Evolutionary conservation across 2,888 invertebrate species (phyloP).

Genomic region (Abscondita cerata): DNA sequence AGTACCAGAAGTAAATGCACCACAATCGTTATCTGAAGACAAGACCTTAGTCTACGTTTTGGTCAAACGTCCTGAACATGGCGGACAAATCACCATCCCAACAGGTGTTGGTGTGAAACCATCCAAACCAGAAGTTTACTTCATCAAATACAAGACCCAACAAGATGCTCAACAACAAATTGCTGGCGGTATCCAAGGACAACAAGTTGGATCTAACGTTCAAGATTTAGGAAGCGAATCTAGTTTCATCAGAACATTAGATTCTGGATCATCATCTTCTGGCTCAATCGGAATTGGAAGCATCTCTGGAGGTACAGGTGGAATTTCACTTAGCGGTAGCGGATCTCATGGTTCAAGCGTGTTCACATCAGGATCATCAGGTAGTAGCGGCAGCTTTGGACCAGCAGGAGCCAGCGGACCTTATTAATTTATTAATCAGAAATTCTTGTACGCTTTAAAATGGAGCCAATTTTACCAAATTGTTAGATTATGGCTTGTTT

Average conservation of each 20-base stretch:
- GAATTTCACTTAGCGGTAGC: neutral
- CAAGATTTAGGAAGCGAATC: conserved; percentile 12
- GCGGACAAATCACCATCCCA: conserved; percentile 78
- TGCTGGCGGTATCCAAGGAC: conserved; percentile 22
- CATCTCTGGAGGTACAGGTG: too few species aligned
- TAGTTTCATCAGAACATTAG: conserved; percentile 15
- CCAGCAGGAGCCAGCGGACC: conserved; percentile 16
- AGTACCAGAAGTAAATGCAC: conserved; percentile 46
- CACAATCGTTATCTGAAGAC: conserved; percentile 47
- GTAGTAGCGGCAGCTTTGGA: conserved; percentile 1
- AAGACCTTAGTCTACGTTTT: conserved; percentile 56
- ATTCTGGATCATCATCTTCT: neutral
- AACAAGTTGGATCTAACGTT: conserved; percentile 21
- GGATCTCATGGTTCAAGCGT: neutral
- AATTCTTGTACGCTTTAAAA: too few species aligned
- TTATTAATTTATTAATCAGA: neutral
- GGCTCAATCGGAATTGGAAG: neutral
- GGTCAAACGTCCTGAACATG: conserved; percentile 72
- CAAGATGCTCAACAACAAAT: conserved; percentile 43
- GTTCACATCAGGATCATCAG: neutral
- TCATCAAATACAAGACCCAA: conserved; percentile 76
- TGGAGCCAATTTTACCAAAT: too few species aligned
- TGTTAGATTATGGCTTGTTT: too few species aligned
- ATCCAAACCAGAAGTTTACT: conserved; percentile 88
- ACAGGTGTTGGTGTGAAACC: conserved; percentile 78